Evolutionary conservation across 1,140 invertebrate species (phyloP), one percentile per base, ranked within the genome.

Genomic region (Trichonephila clavipes): DNA sequence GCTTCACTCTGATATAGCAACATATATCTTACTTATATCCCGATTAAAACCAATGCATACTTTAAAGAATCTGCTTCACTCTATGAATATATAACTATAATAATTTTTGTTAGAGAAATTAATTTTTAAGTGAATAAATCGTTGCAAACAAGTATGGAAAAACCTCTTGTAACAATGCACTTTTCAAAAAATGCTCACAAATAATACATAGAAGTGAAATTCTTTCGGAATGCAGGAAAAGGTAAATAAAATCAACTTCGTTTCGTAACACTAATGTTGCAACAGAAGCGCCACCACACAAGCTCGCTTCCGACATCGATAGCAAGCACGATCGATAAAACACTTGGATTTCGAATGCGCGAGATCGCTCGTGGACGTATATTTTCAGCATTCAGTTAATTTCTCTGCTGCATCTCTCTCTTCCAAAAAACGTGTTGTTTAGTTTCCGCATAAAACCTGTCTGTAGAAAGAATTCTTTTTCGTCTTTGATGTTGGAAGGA

Each of bases 261-360:
- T 69, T 69, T 69, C 66, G 66, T 24, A 69, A 69, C 66, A 69
- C 66, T 24, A 69, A 69, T 69, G 24, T 69, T 69, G 66, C 66
- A 69, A 69, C 66, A 69, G 66, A 69, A 69, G 66, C 66, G 66
- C 66, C 66, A 69, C 66, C 66, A 4, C 66, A 69, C 66, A 12
- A 24, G 66, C 66, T 69, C 10, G 66, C 66, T 69, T 69, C 66
- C 66, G 66, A 69, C 66, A 69, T 69, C 66, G 66, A 69, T 69
- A 69, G 66, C 21, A 12, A 24, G 24, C 21, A 24, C 21, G 66
- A 69, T 69, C 66, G 66, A 69, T 69, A 69, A 24, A 69, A 69
- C 66, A 69, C 66, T 69, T 24, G 66, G 66, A 69, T 69, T 69
- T 12, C 66, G 66, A 69, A 69, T 69, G n/a, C 66, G n/a, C 21